Evolutionary conservation across 2,797 vertebrate genomes (phyloP).

Genomic region (Xyrichtys novacula): DNA sequence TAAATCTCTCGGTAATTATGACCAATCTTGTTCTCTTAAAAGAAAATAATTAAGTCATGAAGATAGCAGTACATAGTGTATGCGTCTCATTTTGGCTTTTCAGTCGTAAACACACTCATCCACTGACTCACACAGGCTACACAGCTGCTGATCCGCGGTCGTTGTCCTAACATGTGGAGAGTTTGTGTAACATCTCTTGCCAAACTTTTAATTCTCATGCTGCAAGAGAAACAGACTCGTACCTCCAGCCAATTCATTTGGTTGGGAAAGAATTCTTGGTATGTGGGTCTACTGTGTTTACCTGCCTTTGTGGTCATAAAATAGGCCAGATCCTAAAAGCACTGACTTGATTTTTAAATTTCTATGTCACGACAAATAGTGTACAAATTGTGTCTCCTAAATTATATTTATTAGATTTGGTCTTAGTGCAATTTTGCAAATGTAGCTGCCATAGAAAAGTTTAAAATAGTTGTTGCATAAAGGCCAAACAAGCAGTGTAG

Average conservation of each 20-base stretch:
- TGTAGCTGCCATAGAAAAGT: constrained; percentile 4
- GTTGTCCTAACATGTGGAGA: constrained; percentile 78
- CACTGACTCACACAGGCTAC: constrained; percentile 8
- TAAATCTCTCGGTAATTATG: too few relatives aligned
- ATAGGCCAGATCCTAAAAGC: neutral
- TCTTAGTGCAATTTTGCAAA: constrained; percentile 1
- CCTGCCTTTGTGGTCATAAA: constrained; percentile 10
- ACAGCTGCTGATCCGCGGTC: constrained; percentile 65
- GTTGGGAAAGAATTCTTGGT: neutral
- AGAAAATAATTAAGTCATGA: constrained; percentile 7
- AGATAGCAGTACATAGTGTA: constrained; percentile 36
- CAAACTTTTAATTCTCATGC: constrained; percentile 61
- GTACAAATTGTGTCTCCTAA: neutral
- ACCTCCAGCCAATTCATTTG: constrained; percentile 24
- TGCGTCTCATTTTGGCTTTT: constrained; percentile 33
- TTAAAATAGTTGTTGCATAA: neutral
- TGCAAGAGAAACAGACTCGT: constrained; percentile 41
- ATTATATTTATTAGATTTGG: neutral
- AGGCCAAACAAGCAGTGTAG: neutral
- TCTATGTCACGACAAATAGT: neutral
- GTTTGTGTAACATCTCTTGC: constrained; percentile 69
- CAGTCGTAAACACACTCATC: constrained; percentile 40
- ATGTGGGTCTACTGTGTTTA: constrained; percentile 29
- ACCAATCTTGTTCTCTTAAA: too few relatives aligned
- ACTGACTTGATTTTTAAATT: constrained; percentile 2